These are phyloP conservation scores for Hyles lineata DNA, from an alignment of 2,888 invertebrate genomes.

Conservation along the genomic window DNA sequence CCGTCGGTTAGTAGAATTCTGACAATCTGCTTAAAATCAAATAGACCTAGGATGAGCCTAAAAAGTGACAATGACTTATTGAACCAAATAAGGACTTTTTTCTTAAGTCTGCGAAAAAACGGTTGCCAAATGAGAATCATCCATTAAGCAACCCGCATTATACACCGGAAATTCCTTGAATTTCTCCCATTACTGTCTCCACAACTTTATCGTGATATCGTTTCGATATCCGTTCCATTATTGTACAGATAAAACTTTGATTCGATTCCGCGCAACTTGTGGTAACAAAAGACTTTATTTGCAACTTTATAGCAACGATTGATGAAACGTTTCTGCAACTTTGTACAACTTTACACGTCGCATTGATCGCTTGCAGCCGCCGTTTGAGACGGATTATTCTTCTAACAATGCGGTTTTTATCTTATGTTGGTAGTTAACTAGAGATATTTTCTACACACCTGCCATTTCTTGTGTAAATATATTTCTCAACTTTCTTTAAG, in stretches of 20 bases:
- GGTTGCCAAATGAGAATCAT: neutral
- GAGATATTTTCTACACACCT: neutral
- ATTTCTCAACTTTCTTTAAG: no score
- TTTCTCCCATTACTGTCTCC: slow-evolving; percentile 58
- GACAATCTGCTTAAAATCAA: no score
- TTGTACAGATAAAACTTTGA: slow-evolving; percentile 80
- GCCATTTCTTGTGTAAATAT: neutral
- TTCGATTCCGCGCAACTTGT: slow-evolving; percentile 76
- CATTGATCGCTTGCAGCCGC: slow-evolving; percentile 24
- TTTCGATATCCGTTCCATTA: slow-evolving; percentile 78
- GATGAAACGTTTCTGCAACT: slow-evolving; percentile 38
- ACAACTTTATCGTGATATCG: slow-evolving; percentile 67
- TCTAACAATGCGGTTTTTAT: slow-evolving; percentile 10
- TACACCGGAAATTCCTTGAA: slow-evolving; percentile 30
- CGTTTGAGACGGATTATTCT: neutral
- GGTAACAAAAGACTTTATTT: slow-evolving; percentile 64
- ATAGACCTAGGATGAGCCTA: no score
- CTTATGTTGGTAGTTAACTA: neutral
- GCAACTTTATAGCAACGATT: slow-evolving; percentile 60
- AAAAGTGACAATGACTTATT: no score
- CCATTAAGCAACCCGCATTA: slow-evolving; percentile 23
- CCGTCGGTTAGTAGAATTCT: no score
- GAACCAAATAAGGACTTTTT: neutral
- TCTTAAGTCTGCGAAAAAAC: neutral
- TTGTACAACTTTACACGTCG: slow-evolving; percentile 29